phyloP scores from a whole-genome alignment of 2,888 invertebrate genomes.

The Drosophila macrospina region DNA sequence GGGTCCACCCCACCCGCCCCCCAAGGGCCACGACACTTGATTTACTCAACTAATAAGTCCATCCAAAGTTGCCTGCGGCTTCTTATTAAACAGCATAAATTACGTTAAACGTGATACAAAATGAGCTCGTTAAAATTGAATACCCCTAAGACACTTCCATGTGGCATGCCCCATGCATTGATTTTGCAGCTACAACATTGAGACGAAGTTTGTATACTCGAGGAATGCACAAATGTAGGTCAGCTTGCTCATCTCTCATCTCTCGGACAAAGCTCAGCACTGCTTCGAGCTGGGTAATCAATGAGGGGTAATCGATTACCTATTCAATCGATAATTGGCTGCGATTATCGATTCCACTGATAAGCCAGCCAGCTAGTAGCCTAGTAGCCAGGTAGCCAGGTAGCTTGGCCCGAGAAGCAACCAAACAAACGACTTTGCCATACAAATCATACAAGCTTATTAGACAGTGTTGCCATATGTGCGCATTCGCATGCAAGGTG shows the following conservation, averaged over 20 bases:
- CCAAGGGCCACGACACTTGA: constrained; percentile 20
- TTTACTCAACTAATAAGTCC: constrained; percentile 47
- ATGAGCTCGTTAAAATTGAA: constrained; percentile 53
- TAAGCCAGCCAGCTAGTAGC: too few relatives aligned
- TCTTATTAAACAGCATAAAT: constrained; percentile 35
- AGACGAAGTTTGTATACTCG: neutral
- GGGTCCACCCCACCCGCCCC: neutral
- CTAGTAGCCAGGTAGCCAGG: too few relatives aligned
- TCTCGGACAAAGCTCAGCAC: neutral
- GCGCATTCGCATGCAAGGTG: too few relatives aligned
- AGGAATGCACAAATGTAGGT: neutral
- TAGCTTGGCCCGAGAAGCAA: neutral
- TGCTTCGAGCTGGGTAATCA: neutral
- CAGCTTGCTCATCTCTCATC: neutral
- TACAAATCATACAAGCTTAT: neutral
- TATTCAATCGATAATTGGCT: constrained; percentile 4
- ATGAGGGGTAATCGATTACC: neutral
- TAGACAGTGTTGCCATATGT: too few relatives aligned
- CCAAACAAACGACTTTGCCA: too few relatives aligned
- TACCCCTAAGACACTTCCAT: constrained; percentile 8
- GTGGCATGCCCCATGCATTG: constrained; percentile 3
- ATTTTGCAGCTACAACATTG: neutral
- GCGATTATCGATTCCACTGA: too few relatives aligned
- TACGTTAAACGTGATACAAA: constrained; percentile 44
- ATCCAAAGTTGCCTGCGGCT: constrained; percentile 37